Base-by-base conservation (phyloP, 1,140 invertebrate genomes). In the Cotesia typhae region DNA sequence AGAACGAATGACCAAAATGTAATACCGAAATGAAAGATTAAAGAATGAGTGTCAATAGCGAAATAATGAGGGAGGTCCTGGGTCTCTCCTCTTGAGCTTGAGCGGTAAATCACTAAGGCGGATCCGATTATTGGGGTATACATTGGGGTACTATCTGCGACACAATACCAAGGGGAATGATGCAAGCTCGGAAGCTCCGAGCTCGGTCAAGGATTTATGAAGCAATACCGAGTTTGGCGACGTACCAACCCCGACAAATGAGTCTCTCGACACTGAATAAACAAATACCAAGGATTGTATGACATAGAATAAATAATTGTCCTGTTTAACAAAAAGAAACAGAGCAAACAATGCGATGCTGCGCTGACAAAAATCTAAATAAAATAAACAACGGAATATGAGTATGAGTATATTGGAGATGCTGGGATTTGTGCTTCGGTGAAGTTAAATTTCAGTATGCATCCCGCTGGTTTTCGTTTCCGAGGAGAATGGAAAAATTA, bases 191-290 rank as follows among this genome's bases (percentile, higher is more conserved):
- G 41, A 17, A 41, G 28, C 28, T 28, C 28, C 64, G 52, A 66
- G 12, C 47, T 66, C 64, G 38, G 36, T 66, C 41, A 52, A 66
- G 64, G 64, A 66, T 66, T 66, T 66, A 66, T 66, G 64, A 81
- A 81, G 82, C 80, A 84, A 84, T 84, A 84, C 80, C 70, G 76
- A 72, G 71, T 80, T 80, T 83, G 83, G 83, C 82, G 77, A 65
- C 74, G 77, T 71, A 77, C 82, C 83, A 84, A 70, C 41, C 14
- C 67, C 75, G 72, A 67, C 73, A 73, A 76, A 77, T 70, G 73
- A 73, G 74, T 79, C 76, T 74, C 74, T 77, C 77, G 79, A 80
- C 79, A 73, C 77, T 75, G 74, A 76, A 79, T 79, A 79, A 79
- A 80, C 76, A 78, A 80, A 74, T 73, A 73, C 72, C 7, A 47